Conservation (phyloP, 2,113 vertebrate species). For the Hyaena hyaena region DNA sequence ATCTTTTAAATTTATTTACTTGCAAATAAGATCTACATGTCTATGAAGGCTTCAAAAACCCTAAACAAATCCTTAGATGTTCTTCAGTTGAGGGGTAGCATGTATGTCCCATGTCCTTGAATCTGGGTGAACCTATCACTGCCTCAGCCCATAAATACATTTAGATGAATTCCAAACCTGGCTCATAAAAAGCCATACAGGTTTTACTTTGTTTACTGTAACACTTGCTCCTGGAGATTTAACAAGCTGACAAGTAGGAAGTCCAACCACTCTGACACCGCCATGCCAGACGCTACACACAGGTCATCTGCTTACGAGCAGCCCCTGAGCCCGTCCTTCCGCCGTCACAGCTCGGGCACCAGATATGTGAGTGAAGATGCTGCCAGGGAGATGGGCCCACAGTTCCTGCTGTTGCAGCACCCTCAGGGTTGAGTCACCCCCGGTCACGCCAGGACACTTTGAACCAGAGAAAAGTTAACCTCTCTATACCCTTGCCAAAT, state of each 20-base stretch:
- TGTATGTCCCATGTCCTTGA: not conserved
- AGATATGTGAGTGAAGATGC: accelerated
- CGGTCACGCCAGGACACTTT: not conserved
- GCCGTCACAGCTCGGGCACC: not conserved
- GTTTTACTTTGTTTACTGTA: not conserved
- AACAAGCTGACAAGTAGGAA: not conserved
- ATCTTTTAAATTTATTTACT: not conserved
- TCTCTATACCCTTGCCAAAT: not conserved
- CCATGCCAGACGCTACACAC: not conserved
- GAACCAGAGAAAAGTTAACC: not conserved
- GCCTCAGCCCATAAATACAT: not conserved
- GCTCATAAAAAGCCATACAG: not conserved
- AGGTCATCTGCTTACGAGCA: not conserved
- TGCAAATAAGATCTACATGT: not conserved
- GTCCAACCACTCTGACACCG: not conserved
- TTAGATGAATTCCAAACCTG: not conserved
- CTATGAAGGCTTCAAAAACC: not conserved
- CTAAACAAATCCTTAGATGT: not conserved
- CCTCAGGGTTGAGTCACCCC: accelerated
- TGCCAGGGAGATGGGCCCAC: not conserved
- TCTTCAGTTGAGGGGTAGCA: not conserved
- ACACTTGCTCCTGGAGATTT: not conserved
- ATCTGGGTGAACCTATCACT: not conserved
- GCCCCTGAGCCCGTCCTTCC: not conserved
- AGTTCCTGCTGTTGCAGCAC: not conserved